These are phyloP conservation scores for Bubo bubo DNA, from an alignment of 2,113 vertebrate species.

Conservation along the genomic window DNA sequence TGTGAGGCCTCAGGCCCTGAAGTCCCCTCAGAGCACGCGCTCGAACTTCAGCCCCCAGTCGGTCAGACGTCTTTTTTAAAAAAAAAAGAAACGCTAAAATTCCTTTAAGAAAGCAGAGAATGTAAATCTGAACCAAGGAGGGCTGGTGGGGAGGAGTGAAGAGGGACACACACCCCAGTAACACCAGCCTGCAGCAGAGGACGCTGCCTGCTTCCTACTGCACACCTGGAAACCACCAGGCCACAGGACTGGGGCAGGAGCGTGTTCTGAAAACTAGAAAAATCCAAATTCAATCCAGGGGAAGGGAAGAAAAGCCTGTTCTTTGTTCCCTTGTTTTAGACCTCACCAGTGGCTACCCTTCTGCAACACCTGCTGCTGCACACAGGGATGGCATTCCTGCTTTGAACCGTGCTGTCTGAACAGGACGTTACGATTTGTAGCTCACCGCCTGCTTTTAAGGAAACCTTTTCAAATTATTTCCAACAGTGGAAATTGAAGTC, in stretches of 20 bases:
- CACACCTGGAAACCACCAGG: fast-evolving
- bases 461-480: background rate
- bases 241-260: fast-evolving
- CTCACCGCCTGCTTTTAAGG: background rate
- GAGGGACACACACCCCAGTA: fast-evolving
- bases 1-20: background rate
- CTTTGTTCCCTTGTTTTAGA: fast-evolving
- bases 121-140: too few species aligned
- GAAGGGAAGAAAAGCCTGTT: too few species aligned
- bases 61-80: background rate
- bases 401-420: fast-evolving
- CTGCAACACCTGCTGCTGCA: background rate
- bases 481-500: background rate
- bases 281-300: fast-evolving
- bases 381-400: fast-evolving
- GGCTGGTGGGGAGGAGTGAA: fast-evolving
- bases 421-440: fast-evolving
- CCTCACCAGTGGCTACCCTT: fast-evolving
- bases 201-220: fast-evolving
- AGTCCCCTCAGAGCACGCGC: fast-evolving
- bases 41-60: fast-evolving
- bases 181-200: background rate
- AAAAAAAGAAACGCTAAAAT: background rate
- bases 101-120: too few species aligned
- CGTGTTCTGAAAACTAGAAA: fast-evolving